A percentile compares a stretch with the other conserved stretches of the same genome.
Evolutionary conservation across 1,140 invertebrate genomes (phyloP).

Genomic region (Diachasma alloeum): DNA sequence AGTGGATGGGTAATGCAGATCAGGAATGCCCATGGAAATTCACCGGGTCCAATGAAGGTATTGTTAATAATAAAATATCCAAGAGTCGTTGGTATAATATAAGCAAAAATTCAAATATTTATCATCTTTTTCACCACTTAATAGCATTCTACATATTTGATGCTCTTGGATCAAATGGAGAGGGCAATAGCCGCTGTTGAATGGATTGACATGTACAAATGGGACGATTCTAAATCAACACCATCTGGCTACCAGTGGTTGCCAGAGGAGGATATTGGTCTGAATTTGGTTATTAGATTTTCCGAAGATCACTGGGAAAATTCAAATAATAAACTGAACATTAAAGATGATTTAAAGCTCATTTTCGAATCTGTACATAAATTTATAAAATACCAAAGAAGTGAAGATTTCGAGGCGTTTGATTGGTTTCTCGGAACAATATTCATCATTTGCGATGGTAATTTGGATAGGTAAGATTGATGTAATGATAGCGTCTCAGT

Average conservation of each 20-base stretch:
- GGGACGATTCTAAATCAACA: constrained; percentile 40
- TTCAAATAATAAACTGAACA: constrained; percentile 36
- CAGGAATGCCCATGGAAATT: constrained; percentile 50
- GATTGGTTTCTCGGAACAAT: constrained; percentile 61
- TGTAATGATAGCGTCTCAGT: constrained; percentile 49
- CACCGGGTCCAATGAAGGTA: constrained; percentile 47
- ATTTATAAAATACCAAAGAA: constrained; percentile 54
- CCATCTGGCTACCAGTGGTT: constrained; percentile 50
- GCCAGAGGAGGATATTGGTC: constrained; percentile 52
- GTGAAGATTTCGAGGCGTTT: constrained; percentile 48
- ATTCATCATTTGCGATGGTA: constrained; percentile 55
- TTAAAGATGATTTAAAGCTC: constrained; percentile 47
- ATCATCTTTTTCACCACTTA: no score
- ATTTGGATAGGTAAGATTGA: constrained; percentile 50
- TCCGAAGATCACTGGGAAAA: constrained; percentile 44
- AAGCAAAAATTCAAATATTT: no score
- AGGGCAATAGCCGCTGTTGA: constrained; percentile 58
- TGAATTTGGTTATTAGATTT: constrained; percentile 52
- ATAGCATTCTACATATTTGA: constrained; percentile 48
- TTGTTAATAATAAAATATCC: constrained; percentile 11
- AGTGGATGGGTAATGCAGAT: constrained; percentile 54
- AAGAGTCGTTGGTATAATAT: no score
- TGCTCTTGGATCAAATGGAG: constrained; percentile 57
- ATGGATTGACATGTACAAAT: constrained; percentile 54
- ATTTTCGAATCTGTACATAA: constrained; percentile 52